Evolutionary conservation across 1,140 invertebrate species (phyloP).

Genomic region (Habropoda laboriosa): DNA sequence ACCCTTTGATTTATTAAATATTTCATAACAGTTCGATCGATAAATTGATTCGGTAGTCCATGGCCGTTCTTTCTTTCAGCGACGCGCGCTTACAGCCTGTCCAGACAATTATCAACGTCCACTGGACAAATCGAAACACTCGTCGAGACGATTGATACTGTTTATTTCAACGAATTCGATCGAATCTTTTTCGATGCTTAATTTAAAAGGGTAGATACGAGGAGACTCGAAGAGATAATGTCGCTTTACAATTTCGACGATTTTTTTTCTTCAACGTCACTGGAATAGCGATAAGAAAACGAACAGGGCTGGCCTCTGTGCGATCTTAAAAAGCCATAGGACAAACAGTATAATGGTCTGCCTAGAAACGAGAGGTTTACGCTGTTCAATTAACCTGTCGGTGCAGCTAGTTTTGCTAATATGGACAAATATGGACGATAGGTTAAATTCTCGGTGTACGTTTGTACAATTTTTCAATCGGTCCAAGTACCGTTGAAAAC

Average conservation of each 20-base stretch:
- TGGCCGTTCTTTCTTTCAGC: not conserved
- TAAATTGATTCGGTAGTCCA: not conserved
- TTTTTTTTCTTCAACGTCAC: not conserved
- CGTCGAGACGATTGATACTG: not conserved
- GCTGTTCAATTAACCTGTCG: conserved; percentile 75
- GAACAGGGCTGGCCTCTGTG: conserved; percentile 39
- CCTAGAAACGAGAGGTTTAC: conserved; percentile 54
- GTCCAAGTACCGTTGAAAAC: not conserved
- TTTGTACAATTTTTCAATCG: not conserved
- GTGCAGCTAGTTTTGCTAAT: conserved; percentile 70
- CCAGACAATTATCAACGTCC: not conserved
- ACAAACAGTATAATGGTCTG: conserved; percentile 2
- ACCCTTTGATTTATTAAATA: not conserved
- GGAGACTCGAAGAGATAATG: not conserved
- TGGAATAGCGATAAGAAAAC: conserved; percentile 32
- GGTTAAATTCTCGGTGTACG: not conserved
- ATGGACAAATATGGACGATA: conserved; percentile 2
- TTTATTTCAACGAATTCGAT: not conserved
- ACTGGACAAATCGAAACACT: not conserved
- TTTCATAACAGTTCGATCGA: not conserved
- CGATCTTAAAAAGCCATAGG: conserved; percentile 20
- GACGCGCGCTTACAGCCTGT: not conserved
- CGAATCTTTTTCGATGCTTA: not conserved
- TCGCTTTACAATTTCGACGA: too few relatives aligned
- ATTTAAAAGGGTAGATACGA: too few relatives aligned